Evolutionary conservation across 2,797 vertebrate species (phyloP).

Genomic region (Heterohyrax brucei): DNA sequence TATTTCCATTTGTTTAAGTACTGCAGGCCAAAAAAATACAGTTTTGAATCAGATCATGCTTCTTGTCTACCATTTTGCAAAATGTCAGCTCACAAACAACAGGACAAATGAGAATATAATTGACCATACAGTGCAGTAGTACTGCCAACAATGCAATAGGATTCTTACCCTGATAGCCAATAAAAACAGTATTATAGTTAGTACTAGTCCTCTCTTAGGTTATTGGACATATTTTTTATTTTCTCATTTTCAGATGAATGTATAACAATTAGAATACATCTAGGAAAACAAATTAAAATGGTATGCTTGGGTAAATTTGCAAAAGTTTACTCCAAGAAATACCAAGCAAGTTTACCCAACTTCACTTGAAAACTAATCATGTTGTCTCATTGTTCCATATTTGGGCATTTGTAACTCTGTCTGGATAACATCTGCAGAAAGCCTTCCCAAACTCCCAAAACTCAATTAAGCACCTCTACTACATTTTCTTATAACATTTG

Average conservation of each 20-base stretch:
- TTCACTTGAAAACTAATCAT: constrained; percentile 14
- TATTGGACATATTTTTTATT: not conserved
- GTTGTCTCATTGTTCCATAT: not conserved
- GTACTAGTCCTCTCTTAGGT: not conserved
- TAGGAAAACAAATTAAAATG: constrained; percentile 47
- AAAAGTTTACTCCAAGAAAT: not conserved
- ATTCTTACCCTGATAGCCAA: not conserved
- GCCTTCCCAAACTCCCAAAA: not conserved
- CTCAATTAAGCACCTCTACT: not conserved
- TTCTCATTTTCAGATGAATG: constrained; percentile 37
- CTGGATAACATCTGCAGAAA: constrained; percentile 8
- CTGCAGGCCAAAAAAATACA: not conserved
- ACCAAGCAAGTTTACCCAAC: not conserved
- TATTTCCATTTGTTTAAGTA: constrained; percentile 54
- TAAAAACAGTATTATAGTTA: not conserved
- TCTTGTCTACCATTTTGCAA: not conserved
- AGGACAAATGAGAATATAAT: not conserved
- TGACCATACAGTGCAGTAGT: not conserved
- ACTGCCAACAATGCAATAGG: not conserved
- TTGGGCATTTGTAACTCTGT: not conserved
- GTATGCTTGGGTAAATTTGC: not conserved
- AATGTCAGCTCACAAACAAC: not conserved
- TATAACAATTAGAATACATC: constrained; percentile 4
- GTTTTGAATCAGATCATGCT: constrained; percentile 47
- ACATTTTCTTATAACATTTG: not conserved